phyloP scores from a whole-genome alignment of 64 coral and sea anemone species.

The Anthopleura sola region DNA sequence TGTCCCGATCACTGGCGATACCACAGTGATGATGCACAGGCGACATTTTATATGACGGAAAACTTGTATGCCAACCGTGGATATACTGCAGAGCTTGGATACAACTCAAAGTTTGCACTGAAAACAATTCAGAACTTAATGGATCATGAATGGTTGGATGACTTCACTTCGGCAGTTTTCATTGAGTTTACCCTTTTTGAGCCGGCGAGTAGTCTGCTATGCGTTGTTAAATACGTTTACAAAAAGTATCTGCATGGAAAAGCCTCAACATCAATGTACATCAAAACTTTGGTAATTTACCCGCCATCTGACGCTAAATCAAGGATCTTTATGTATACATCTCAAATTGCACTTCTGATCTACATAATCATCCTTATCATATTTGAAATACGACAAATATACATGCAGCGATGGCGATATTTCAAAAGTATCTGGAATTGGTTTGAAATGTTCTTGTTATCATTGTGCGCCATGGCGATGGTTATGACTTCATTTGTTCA shows the following conservation, averaged over 20 bases:
- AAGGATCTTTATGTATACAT: slow-evolving; percentile 12
- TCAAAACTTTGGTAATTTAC: slow-evolving; percentile 36
- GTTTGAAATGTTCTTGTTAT: slow-evolving; percentile 34
- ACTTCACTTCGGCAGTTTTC: slow-evolving; percentile 9
- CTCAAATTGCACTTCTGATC: slow-evolving; percentile 35
- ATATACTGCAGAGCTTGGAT: slow-evolving; percentile 47
- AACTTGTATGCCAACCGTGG: slow-evolving; percentile 27
- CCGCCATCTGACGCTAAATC: slow-evolving; percentile 6
- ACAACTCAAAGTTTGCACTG: slow-evolving; percentile 14
- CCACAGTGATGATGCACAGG: background rate
- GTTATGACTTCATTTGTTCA: slow-evolving; percentile 15
- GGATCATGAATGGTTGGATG: slow-evolving; percentile 34
- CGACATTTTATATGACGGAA: background rate
- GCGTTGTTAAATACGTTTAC: slow-evolving; percentile 32
- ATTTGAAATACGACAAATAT: slow-evolving; percentile 23
- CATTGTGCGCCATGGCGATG: slow-evolving; percentile 12
- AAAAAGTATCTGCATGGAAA: slow-evolving; percentile 24
- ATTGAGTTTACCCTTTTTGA: slow-evolving; percentile 55
- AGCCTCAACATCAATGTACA: background rate
- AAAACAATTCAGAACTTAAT: slow-evolving; percentile 4
- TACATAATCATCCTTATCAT: slow-evolving; percentile 29
- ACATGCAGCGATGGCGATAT: slow-evolving; percentile 13
- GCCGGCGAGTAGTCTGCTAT: slow-evolving; percentile 22
- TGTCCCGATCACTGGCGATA: slow-evolving; percentile 52
- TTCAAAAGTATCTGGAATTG: slow-evolving; percentile 40